Base-by-base conservation (phyloP, 2,888 invertebrate genomes). In the Biston stratarius region DNA sequence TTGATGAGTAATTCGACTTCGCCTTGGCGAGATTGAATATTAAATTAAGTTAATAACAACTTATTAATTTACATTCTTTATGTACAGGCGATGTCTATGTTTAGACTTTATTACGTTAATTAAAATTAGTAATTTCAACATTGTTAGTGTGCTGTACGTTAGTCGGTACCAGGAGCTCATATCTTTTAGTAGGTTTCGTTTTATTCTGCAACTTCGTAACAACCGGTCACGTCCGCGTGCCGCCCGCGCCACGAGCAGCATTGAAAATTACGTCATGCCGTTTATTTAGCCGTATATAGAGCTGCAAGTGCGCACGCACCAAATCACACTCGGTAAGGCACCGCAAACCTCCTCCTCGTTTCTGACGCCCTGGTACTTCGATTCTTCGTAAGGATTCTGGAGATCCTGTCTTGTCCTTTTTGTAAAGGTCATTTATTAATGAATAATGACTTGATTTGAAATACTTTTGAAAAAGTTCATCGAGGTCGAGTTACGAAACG, bases 251-350 rank as follows among this genome's bases (percentile, higher is more conserved):
- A 86, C 87, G 86, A 87, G 84, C 89, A 87, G 83, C 89, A 89
- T 87, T 87, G 87, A 84, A 84, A 84, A 85, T 92, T 91, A 91
- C 92, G 91, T 92, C 92, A 92, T 84, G 83, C 77, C 83, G 83
- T 88, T 89, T 84, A 87, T 89, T 89, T 88, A 87, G 85, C 90
- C 86, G 88, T 90, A 91, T 87, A 87, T 88, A 87, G 88, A 85
- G 85, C 89, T 84, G 72, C 75, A 73, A 73, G 81, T 85, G 75
- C 78, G 81, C 81, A 84, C 84, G 87, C 82, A 83, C 80, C 79
- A 77, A 82, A 79, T 82, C 81, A 76, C 79, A 82, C 80, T 83
- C 84, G 85, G 88, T 89, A 89, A 80, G 81, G 77, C 87, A 88
- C 89, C 67, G 78, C 73, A 72, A 69, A 81, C 75, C 86, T 89